Percentiles rank a stretch among this genome's conserved stretches.
Conservation (phyloP, 23 tunicate genomes). For the Ciona savignyi region DNA sequence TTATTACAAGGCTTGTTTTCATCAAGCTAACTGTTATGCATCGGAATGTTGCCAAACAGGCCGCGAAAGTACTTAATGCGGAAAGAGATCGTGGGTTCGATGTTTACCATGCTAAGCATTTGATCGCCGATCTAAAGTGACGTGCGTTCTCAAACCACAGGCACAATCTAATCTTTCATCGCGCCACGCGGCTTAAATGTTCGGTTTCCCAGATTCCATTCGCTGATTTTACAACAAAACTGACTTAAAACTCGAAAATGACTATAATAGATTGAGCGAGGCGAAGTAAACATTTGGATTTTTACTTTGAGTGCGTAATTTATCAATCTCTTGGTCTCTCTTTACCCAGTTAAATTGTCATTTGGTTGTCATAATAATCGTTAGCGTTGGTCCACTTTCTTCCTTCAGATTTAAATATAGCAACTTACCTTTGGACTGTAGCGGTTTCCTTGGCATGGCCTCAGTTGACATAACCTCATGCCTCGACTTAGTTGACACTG, state of each 20-base stretch:
- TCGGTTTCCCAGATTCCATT: neutral
- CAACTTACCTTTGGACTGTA: constrained; percentile 55
- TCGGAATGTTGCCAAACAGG: neutral
- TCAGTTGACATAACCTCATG: constrained; percentile 39
- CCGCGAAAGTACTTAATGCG: neutral
- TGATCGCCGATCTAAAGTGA: neutral
- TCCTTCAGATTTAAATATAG: neutral
- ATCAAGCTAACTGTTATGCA: neutral
- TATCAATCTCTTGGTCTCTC: no score
- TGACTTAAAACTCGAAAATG: neutral
- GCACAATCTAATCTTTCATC: neutral
- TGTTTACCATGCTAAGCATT: neutral
- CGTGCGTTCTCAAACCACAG: neutral
- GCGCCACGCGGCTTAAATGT: neutral
- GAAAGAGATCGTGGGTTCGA: neutral
- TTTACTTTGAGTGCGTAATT: no score
- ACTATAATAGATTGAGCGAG: no score
- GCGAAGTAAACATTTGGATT: no score
- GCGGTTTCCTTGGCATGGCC: constrained; percentile 45
- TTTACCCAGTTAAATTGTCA: no score
- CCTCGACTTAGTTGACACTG: constrained; percentile 36
- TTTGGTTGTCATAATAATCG: no score
- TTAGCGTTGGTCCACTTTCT: neutral
- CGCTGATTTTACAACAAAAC: neutral
- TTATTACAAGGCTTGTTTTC: neutral